Conservation (phyloP, 2,888 invertebrate genomes). For the Orthonychiurus folsomi region DNA sequence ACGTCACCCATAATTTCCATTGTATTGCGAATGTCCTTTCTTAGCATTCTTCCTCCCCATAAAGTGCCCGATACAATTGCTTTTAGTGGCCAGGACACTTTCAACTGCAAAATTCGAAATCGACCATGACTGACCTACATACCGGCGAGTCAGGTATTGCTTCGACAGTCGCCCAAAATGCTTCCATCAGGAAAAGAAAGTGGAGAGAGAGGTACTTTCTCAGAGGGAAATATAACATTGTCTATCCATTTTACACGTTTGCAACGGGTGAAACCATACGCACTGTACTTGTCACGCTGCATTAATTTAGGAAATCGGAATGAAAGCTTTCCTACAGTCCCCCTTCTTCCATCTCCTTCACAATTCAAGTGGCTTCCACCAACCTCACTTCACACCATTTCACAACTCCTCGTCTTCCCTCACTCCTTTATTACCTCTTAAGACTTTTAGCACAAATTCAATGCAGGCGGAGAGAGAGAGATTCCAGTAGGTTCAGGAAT, state of each 20-base stretch:
- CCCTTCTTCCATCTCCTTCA: neutral
- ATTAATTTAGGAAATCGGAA: neutral
- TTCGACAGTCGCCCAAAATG: no score
- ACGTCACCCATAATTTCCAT: no score
- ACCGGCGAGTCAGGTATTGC: no score
- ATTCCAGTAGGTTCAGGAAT: neutral
- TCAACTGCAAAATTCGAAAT: no score
- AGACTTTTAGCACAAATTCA: neutral
- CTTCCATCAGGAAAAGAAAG: no score
- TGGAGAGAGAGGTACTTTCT: neutral
- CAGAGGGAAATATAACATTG: neutral
- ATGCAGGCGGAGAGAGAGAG: neutral
- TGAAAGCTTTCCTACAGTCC: constrained; percentile 1
- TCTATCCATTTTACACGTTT: neutral
- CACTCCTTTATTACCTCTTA: neutral
- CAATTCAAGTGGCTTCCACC: neutral
- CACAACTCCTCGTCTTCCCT: neutral
- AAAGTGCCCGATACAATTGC: no score
- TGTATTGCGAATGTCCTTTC: no score
- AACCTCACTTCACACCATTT: neutral
- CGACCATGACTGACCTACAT: no score
- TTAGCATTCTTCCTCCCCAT: no score
- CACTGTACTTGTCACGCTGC: neutral
- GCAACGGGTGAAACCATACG: neutral
- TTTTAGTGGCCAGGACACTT: no score